Evolutionary conservation across 2,888 invertebrate genomes (phyloP).

Genomic region (Drosophila lacicola): DNA sequence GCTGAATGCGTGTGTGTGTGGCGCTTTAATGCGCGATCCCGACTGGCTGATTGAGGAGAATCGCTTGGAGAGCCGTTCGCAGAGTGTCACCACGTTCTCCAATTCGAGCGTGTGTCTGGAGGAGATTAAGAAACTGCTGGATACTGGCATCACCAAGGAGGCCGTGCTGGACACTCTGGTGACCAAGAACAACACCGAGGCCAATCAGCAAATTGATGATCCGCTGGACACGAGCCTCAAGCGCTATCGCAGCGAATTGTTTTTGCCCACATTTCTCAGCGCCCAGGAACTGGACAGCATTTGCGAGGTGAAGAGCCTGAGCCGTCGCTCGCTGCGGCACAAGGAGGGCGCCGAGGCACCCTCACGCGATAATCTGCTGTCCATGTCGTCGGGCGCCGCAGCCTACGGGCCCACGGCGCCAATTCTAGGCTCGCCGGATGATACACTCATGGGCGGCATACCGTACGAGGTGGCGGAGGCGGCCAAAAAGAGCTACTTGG

Average conservation of each 20-base stretch:
- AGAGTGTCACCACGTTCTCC: conserved; percentile 85
- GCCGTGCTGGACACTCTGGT: conserved; percentile 84
- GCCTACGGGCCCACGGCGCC: conserved; percentile 58
- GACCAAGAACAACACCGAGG: conserved; percentile 85
- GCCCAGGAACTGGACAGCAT: conserved; percentile 82
- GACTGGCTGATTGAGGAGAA: conserved; percentile 88
- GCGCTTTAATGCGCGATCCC: conserved; percentile 94
- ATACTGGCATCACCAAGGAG: conserved; percentile 87
- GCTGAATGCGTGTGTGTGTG: conserved; percentile 93
- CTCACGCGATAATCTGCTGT: conserved; percentile 82
- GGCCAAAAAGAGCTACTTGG: conserved; percentile 78
- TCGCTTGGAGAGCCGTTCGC: conserved; percentile 84
- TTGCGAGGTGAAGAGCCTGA: conserved; percentile 82
- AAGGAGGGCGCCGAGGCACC: conserved; percentile 81
- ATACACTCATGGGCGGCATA: conserved; percentile 77
- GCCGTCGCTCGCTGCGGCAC: conserved; percentile 83
- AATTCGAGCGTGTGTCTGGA: conserved; percentile 85
- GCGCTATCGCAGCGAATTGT: conserved; percentile 84
- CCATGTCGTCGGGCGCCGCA: conserved; percentile 82
- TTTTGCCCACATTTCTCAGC: conserved; percentile 83
- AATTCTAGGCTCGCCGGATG: conserved; percentile 76
- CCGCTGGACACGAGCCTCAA: conserved; percentile 76
- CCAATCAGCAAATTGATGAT: conserved; percentile 85
- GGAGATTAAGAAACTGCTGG: conserved; percentile 88
- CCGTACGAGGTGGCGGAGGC: conserved; percentile 54